Evolutionary conservation across 2,113 vertebrate genomes (phyloP).

Genomic region (Cervus canadensis): DNA sequence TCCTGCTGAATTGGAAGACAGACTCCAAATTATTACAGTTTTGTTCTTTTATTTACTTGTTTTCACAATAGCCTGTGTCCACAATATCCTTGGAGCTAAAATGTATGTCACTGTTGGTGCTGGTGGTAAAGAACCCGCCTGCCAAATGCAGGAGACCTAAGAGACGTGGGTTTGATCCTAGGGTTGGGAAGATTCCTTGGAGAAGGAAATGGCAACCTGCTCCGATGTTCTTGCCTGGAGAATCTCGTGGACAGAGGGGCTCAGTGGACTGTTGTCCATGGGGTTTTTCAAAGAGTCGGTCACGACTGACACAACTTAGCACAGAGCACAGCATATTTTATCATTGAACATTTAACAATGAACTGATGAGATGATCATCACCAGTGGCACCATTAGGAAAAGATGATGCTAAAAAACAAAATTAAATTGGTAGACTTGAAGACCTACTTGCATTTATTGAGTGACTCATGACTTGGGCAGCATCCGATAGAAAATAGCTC

Average conservation of each 20-base stretch:
- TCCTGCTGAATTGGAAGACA: background rate
- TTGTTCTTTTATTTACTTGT: background rate
- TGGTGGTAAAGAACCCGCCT: background rate
- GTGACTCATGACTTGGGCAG: background rate
- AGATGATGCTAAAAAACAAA: background rate
- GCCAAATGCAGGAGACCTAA: background rate
- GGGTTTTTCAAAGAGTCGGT: background rate
- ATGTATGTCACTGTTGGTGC: background rate
- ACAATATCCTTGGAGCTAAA: background rate
- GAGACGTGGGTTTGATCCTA: background rate
- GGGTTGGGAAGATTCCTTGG: background rate
- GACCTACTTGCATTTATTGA: background rate
- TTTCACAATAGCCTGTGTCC: background rate
- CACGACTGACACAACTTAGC: background rate
- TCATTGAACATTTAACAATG: background rate
- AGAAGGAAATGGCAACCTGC: background rate
- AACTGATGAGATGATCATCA: background rate
- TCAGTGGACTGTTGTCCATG: background rate
- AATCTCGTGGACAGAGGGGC: background rate
- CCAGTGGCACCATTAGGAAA: background rate
- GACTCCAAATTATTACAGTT: background rate
- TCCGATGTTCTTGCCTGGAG: background rate
- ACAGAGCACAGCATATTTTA: background rate
- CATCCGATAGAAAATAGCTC: background rate
- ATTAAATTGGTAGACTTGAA: background rate